Base-by-base conservation (phyloP, 2,113 vertebrate species). In the Parus major region DNA sequence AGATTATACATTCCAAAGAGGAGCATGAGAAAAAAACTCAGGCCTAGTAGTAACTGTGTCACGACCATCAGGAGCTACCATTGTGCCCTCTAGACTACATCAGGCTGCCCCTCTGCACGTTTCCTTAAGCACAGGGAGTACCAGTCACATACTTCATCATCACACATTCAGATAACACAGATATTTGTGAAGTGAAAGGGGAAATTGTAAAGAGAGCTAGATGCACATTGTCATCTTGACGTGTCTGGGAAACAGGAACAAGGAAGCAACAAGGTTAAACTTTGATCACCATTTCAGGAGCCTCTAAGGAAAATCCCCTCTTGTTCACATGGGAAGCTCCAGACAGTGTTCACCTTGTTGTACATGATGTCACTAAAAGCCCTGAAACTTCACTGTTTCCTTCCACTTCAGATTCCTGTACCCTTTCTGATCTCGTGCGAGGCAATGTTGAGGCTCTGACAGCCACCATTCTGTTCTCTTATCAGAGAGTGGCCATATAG, bases 291-390 rank as follows among this genome's bases (percentile, higher is more conserved):
- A 44, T 42, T 80, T 77, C 59, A 86, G 52, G 41, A 93, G 53
- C n/a, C 20, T 42, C 35, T 63, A 61, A 25, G 60, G 55, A 95
- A 96, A 96, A 73, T 35, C 46, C 75, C 84, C 41, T 93, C 86
- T 64, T 82, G 46, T 17, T 86, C 75, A 72, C 3, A 4, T 29
- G 42, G 35, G 77, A 80, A 77, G 9, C 19, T 91, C 13, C 23
- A 86, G 89, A 56, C 5, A 79, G 11, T 50, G 59, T 59, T 81
- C 72, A 61, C 50, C n/a, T 88, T 68, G 36, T 35, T 57, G 39
- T 5, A 56, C 8, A 18, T 28, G 42, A 73, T 39, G 44, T 71
- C 70, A 81, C 41, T 46, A 77, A 91, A 96, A 94, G 63, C 9
- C 63, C 83, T 76, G 56, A 72, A 78, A 84, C 7, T 23, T n/a